Conservation (phyloP, 2,113 vertebrate species). For the Eptesicus fuscus region DNA sequence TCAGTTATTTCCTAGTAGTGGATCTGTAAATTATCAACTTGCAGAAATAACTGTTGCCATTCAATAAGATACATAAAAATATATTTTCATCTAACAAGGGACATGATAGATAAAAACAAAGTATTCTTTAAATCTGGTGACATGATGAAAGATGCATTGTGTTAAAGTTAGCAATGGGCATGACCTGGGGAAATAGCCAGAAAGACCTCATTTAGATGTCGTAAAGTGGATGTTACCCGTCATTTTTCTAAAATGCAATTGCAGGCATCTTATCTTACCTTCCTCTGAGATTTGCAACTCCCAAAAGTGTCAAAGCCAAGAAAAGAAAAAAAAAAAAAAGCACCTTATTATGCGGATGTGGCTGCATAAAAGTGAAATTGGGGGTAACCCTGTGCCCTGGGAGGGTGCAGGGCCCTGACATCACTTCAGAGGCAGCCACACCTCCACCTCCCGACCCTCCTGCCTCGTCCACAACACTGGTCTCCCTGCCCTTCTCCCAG, state of each 20-base stretch:
- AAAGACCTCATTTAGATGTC: constrained; percentile 63
- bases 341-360: background rate
- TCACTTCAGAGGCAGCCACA: background rate
- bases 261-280: constrained; percentile 43
- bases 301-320: constrained; percentile 15
- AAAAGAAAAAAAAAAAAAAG: background rate
- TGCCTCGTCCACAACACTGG: background rate
- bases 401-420: background rate
- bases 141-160: constrained; percentile 65
- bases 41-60: constrained; percentile 79
- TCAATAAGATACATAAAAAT: constrained; percentile 83
- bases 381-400: background rate
- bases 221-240: constrained; percentile 67
- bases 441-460: background rate
- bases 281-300: constrained; percentile 48
- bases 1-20: constrained; percentile 44
- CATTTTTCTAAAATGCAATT: constrained; percentile 66
- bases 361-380: background rate
- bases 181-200: constrained; percentile 48
- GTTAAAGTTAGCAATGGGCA: constrained; percentile 64
- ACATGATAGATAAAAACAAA: constrained; percentile 77
- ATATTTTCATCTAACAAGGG: constrained; percentile 75
- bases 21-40: constrained; percentile 79
- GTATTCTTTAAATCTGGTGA: constrained; percentile 73
- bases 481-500: background rate